Percentiles rank a stretch among this genome's conserved stretches.
phyloP scores from a whole-genome alignment of 1,140 invertebrate genomes.

The Drosophila micromelanica region DNA sequence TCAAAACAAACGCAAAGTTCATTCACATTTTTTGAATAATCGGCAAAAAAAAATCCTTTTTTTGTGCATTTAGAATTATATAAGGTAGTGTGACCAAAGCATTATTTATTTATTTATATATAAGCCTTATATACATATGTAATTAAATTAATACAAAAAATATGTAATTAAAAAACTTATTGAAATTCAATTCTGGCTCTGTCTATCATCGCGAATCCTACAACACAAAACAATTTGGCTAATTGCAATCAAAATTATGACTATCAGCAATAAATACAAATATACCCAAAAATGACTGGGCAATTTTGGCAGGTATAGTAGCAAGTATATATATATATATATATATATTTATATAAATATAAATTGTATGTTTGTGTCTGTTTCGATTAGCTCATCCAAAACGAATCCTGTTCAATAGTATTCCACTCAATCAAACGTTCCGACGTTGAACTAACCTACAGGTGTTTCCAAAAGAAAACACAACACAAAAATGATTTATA shows the following conservation, averaged over 20 bases:
- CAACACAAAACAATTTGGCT: conserved; percentile 31
- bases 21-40: conserved; percentile 11
- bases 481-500: background rate
- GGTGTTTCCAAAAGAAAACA: too few species aligned
- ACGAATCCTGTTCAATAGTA: conserved; percentile 36
- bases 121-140: too few species aligned
- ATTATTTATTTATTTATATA: too few species aligned
- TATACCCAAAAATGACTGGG: background rate
- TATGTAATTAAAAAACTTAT: too few species aligned
- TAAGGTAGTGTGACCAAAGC: background rate
- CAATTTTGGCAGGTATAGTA: conserved; percentile 15
- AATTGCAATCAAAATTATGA: conserved; percentile 37
- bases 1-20: conserved; percentile 13
- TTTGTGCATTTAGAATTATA: background rate
- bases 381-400: conserved; percentile 21
- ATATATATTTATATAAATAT: background rate
- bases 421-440: conserved; percentile 40
- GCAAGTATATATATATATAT: too few species aligned
- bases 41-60: conserved; percentile 17
- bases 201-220: conserved; percentile 13
- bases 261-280: conserved; percentile 19
- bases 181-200: too few species aligned
- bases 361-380: background rate
- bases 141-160: too few species aligned
- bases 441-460: conserved; percentile 5